Evolutionary conservation across 2,888 invertebrate species (phyloP).

Genomic region (Sericinus montela): DNA sequence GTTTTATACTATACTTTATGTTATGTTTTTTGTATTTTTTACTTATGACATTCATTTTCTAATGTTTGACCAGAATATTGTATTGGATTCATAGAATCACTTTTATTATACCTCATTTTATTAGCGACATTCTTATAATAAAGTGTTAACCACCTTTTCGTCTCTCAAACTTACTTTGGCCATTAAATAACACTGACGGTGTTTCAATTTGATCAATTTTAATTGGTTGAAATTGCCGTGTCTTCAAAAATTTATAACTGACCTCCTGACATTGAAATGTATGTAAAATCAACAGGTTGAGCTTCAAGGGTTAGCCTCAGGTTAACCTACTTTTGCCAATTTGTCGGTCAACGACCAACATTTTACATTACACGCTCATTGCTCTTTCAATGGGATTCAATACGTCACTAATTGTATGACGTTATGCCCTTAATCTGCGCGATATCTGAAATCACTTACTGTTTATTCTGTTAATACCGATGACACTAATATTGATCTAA

Average conservation of each 20-base stretch:
- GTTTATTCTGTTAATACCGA: neutral
- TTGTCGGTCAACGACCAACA: neutral
- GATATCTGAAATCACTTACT: constrained; percentile 2
- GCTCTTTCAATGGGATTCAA: neutral
- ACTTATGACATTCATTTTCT: no score
- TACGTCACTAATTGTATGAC: constrained; percentile 6
- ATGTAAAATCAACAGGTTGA: neutral
- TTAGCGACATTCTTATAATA: no score
- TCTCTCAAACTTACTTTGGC: no score
- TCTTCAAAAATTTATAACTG: neutral
- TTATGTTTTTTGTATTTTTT: no score
- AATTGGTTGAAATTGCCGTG: neutral
- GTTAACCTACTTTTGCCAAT: neutral
- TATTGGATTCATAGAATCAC: no score
- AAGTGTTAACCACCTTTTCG: no score
- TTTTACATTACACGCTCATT: neutral
- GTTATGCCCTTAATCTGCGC: constrained; percentile 3
- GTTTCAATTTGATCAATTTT: no score
- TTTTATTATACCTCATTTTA: no score
- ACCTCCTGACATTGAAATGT: neutral
- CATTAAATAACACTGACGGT: no score
- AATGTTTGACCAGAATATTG: no score
- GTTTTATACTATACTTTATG: no score
- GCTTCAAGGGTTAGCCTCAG: neutral
- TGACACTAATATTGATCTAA: no score